A percentile compares a stretch with the other conserved stretches of the same genome.
These are phyloP conservation scores for Procavia capensis DNA, from an alignment of 2,113 vertebrate species.

Conservation along the genomic window DNA sequence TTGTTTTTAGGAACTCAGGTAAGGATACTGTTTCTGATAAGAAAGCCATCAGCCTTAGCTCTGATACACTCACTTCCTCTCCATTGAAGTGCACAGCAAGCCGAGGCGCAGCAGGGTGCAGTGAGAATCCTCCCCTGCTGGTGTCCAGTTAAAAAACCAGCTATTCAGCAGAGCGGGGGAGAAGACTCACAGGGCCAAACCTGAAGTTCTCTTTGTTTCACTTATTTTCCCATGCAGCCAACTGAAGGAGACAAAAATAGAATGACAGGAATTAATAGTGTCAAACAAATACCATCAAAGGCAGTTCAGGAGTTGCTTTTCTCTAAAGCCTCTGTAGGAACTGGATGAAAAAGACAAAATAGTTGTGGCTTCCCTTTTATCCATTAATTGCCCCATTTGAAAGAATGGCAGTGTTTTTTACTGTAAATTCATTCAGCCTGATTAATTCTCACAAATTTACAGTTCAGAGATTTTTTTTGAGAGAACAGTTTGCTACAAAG, in stretches of 20 bases:
- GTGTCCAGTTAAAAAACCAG: slow-evolving; percentile 29
- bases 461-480: neutral
- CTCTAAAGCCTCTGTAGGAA: neutral
- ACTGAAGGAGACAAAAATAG: neutral
- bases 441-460: neutral
- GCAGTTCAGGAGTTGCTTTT: neutral
- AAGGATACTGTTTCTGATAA: neutral
- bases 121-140: neutral
- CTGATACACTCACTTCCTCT: neutral
- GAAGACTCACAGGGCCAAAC: neutral
- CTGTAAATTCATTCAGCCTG: neutral
- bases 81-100: neutral
- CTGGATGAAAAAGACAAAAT: neutral
- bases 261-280: slow-evolving; percentile 53
- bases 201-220: slow-evolving; percentile 16
- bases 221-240: slow-evolving; percentile 36
- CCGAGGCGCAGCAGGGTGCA: no score
- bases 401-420: neutral
- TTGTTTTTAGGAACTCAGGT: neutral
- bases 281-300: slow-evolving; percentile 41
- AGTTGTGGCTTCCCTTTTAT: neutral
- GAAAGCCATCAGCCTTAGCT: no score
- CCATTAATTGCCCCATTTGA: neutral
- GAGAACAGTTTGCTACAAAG: neutral
- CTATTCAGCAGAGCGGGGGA: neutral